Evolutionary conservation across 2,113 vertebrate species (phyloP), one percentile per base, ranked within the genome.

Genomic region (Nibea coibor): DNA sequence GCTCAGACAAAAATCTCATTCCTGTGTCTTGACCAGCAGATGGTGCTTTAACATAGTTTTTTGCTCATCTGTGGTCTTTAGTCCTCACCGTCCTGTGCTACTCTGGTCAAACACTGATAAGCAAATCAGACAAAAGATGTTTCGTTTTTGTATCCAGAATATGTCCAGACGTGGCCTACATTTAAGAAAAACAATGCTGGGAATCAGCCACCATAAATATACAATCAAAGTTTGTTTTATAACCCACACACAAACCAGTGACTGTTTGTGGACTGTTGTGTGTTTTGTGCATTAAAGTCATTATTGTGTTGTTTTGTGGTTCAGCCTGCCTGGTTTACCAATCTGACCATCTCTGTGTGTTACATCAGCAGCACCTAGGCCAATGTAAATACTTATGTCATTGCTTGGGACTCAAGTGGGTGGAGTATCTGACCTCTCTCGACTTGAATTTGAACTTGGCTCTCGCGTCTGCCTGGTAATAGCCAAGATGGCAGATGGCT

Each of bases 301-400:
- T 69, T 22, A 61, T 79, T 59, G 2, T 73, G 43, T 68, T 79
- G 57, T 80, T 61, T 73, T 80, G 79, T 67, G 74, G 3, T 63
- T 75, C 19, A 66, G 77, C 35, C 72, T 67, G 63, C 42, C 22
- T 80, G 67, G 26, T 79, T 80, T 72, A 87, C 75, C 76, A 76
- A 14, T 62, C 54, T 42, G 39, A 31, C 81, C 39, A 22, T 64
- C 39, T 24, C 42, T 83, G 47, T 73, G 58, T 76, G 72, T 86
- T 85, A 81, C 67, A 67, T 88, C 74, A 88, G 64, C 57, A 35
- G 12, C 65, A 73, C 50, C 28, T 12, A 63, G 72, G 89, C 90
- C 88, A 91, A 54, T 78, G 74, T 90, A 93, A 93, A 93, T 89
- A 91, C 71, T 87, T 83, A 61, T 82, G 78, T 92, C 82, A 91